phyloP scores from a whole-genome alignment of 2,113 vertebrate species.

The Bos javanicus region DNA sequence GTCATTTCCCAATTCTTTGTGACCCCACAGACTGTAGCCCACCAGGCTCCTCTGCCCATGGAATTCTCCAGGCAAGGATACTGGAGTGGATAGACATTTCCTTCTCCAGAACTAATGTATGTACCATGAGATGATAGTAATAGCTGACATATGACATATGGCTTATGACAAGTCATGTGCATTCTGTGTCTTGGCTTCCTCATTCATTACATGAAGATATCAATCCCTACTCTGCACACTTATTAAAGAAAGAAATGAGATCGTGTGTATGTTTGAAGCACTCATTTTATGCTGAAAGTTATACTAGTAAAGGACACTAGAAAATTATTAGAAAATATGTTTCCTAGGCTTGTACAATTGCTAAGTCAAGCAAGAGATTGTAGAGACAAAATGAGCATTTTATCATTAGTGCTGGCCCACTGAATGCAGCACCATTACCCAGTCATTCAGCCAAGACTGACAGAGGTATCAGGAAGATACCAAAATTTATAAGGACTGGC shows the following conservation, averaged over 20 bases:
- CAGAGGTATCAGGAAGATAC: background rate
- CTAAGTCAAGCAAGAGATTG: background rate
- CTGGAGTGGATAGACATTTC: background rate
- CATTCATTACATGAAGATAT: background rate
- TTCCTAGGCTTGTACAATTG: background rate
- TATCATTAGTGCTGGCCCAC: background rate
- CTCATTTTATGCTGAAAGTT: background rate
- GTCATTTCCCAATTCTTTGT: background rate
- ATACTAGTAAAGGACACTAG: background rate
- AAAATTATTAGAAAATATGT: background rate
- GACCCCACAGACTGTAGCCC: background rate
- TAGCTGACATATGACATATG: background rate
- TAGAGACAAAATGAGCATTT: background rate
- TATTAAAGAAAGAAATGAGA: background rate
- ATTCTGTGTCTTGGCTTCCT: background rate
- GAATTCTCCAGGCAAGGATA: background rate
- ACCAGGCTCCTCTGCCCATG: background rate
- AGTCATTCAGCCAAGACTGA: background rate
- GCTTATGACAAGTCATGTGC: background rate
- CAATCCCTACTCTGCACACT: background rate
- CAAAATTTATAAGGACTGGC: background rate
- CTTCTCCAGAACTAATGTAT: background rate
- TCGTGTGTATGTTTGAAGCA: background rate
- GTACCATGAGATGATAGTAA: background rate
- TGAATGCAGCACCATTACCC: background rate